Percentiles rank a stretch among this genome's conserved stretches.
These are phyloP conservation scores for Hydra vulgaris DNA, from an alignment of 30 jellyfish, hydroid and myxozoan genomes.

Conservation along the genomic window DNA sequence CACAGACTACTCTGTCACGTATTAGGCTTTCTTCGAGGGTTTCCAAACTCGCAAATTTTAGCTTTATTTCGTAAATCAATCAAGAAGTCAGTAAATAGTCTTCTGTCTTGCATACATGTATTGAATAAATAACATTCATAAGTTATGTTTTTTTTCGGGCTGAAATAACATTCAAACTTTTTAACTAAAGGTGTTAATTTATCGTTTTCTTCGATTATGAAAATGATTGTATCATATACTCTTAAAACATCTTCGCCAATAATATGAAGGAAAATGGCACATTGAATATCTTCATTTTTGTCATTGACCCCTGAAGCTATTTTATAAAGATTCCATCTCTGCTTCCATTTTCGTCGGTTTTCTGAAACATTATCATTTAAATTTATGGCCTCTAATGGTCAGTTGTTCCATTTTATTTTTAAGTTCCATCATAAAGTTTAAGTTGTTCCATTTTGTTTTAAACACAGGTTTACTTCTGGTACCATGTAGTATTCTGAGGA, in stretches of 20 bases:
- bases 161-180: neutral
- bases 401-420: too few relatives aligned
- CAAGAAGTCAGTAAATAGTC: slow-evolving; percentile 9
- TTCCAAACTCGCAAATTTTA: neutral
- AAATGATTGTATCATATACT: neutral
- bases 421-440: too few relatives aligned
- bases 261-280: slow-evolving; percentile 17
- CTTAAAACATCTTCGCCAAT: slow-evolving; percentile 10
- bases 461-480: too few relatives aligned
- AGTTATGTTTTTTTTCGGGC: neutral
- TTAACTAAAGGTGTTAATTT: neutral
- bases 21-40: neutral
- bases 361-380: too few relatives aligned
- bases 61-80: neutral
- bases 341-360: too few relatives aligned
- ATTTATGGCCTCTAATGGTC: neutral
- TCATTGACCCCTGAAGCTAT: slow-evolving; percentile 5
- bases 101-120: neutral
- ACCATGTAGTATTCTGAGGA: too few relatives aligned
- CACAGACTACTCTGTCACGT: slow-evolving; percentile 6
- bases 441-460: too few relatives aligned
- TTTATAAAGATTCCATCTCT: too few relatives aligned
- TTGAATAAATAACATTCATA: neutral
- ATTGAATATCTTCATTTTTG: slow-evolving; percentile 17
- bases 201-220: neutral